Evolutionary conservation across 2,797 vertebrate species (phyloP).

Genomic region (Hyperoplus immaculatus): DNA sequence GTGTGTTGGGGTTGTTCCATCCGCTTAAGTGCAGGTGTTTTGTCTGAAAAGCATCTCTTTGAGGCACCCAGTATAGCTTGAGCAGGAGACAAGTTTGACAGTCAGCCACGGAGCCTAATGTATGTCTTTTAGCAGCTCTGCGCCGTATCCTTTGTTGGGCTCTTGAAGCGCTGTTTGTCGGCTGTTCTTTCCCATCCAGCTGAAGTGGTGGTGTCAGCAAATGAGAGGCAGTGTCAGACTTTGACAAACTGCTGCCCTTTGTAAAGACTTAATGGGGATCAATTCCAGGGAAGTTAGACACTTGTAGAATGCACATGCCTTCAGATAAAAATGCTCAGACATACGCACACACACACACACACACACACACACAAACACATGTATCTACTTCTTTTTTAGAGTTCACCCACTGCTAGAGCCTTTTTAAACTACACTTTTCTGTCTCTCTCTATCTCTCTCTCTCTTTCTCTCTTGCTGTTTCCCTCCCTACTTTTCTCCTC

Average conservation of each 20-base stretch:
- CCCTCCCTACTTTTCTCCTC: slow-evolving; percentile 19
- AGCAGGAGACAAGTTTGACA: slow-evolving; percentile 48
- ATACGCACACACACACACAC: slow-evolving; percentile 33
- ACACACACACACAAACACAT: slow-evolving; percentile 32
- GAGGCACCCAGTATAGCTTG: slow-evolving; percentile 12
- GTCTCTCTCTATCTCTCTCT: slow-evolving; percentile 9
- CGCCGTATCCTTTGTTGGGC: slow-evolving; percentile 39
- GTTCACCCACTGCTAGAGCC: slow-evolving; percentile 16
- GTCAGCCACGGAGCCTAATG: slow-evolving; percentile 31
- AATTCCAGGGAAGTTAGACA: slow-evolving; percentile 59
- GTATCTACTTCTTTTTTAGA: slow-evolving; percentile 16
- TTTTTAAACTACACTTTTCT: slow-evolving; percentile 29
- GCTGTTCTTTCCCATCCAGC: slow-evolving; percentile 43
- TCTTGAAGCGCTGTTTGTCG: slow-evolving; percentile 44
- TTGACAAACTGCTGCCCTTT: slow-evolving; percentile 62
- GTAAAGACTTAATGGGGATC: slow-evolving; percentile 62
- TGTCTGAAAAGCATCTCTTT: slow-evolving; percentile 26
- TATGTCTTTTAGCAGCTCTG: slow-evolving; percentile 43
- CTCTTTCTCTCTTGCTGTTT: slow-evolving; percentile 11
- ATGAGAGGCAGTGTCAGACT: slow-evolving; percentile 49
- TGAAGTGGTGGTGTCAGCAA: slow-evolving; percentile 48
- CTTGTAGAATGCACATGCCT: slow-evolving; percentile 41
- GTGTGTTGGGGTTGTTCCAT: background rate
- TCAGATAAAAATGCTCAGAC: slow-evolving; percentile 19
- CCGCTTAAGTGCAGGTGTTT: slow-evolving; percentile 42